Percentiles rank a stretch among this genome's conserved stretches.
phyloP scores from a whole-genome alignment of 1,140 invertebrate species.

The Plectrocnemia conspersa region DNA sequence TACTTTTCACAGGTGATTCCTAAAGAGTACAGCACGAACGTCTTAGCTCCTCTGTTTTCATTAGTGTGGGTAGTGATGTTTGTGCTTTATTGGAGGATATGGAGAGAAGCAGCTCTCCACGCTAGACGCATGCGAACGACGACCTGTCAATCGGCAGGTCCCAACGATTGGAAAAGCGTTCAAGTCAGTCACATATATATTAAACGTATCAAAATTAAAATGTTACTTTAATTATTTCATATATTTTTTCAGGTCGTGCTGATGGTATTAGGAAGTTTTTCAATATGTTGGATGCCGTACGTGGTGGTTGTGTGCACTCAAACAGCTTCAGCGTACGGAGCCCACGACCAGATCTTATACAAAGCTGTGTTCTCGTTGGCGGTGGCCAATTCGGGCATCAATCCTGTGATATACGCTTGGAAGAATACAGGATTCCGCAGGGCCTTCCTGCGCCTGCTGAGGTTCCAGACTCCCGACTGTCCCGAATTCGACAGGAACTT shows the following conservation, averaged over 20 bases:
- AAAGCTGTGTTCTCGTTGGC: conserved; percentile 65
- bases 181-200: conserved; percentile 44
- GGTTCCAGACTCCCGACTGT: conserved; percentile 56
- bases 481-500: conserved; percentile 42
- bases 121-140: conserved; percentile 58
- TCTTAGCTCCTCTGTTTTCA: conserved; percentile 63
- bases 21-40: conserved; percentile 57
- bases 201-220: neutral
- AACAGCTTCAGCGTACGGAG: conserved; percentile 47
- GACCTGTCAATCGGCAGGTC: conserved; percentile 48
- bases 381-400: conserved; percentile 69
- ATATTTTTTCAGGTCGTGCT: conserved; percentile 60
- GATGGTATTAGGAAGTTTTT: conserved; percentile 67
- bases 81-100: conserved; percentile 69
- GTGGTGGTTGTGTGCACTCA: conserved; percentile 61
- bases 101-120: conserved; percentile 64
- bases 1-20: conserved; percentile 46
- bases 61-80: conserved; percentile 68
- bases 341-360: conserved; percentile 52
- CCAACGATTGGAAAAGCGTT: conserved; percentile 66
- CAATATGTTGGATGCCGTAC: conserved; percentile 72
- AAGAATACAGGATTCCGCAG: conserved; percentile 69
- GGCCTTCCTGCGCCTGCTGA: conserved; percentile 60
- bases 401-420: conserved; percentile 77
- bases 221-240: neutral